phyloP scores from a whole-genome alignment of 2,797 vertebrate species.

The Acanthurus leucopareius region DNA sequence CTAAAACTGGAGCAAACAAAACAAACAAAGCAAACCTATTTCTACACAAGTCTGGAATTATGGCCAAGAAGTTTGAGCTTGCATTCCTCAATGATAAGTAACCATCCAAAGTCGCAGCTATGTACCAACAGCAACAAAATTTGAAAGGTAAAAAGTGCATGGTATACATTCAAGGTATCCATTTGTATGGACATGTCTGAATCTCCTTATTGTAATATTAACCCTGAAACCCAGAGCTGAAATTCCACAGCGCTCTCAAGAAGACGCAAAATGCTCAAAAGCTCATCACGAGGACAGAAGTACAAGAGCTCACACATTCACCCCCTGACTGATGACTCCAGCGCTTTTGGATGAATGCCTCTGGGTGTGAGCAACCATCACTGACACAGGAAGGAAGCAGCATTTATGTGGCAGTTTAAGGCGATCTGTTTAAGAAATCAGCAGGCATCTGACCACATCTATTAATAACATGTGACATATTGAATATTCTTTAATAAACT shows the following conservation, averaged over 20 bases:
- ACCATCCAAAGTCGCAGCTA: background rate
- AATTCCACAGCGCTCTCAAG: background rate
- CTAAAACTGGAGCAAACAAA: background rate
- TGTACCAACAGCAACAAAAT: background rate
- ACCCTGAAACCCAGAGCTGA: background rate
- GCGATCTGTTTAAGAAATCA: constrained; percentile 34
- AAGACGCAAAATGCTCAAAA: background rate
- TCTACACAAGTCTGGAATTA: background rate
- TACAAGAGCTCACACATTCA: constrained; percentile 28
- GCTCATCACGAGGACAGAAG: constrained; percentile 11
- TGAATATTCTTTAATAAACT: constrained; percentile 14
- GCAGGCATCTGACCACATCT: constrained; percentile 23
- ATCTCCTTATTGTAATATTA: background rate
- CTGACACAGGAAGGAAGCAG: constrained; percentile 47
- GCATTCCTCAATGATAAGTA: background rate
- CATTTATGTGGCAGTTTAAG: constrained; percentile 34
- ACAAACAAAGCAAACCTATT: background rate
- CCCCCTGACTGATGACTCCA: constrained; percentile 36
- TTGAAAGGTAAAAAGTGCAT: background rate
- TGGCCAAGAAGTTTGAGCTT: background rate
- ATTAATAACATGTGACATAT: constrained; percentile 41
- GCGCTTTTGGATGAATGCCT: constrained; percentile 35
- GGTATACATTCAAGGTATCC: background rate
- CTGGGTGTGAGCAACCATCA: constrained; percentile 23
- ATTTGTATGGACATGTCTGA: background rate